Base-by-base conservation (phyloP, 2,888 invertebrate genomes). In the Frankliniella fusca region DNA sequence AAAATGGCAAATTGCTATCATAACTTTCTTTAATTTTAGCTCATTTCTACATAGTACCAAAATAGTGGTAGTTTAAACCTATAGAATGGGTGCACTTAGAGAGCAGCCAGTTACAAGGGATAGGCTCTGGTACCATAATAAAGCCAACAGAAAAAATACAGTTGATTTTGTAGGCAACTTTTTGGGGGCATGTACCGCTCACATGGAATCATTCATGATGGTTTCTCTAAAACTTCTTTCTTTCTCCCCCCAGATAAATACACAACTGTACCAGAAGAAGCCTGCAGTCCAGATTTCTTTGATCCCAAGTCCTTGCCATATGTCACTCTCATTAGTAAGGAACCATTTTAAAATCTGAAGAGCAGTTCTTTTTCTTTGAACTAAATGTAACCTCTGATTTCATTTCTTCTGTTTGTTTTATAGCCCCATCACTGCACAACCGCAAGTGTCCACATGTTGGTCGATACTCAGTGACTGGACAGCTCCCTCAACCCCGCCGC, bases 371-470 rank as follows among this genome's bases (percentile, higher is more conserved):
- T 48, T 20, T 50, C 50, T 65, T 80, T 20, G 15, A 81, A 20
- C 9, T 65, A n/a, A 38, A 48, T 81, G 28, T n/a, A 48, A 49
- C 20, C 50, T 48, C 12, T 3, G 50, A 27, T 70, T 65, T 81
- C 20, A 38, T 70, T 54, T 80, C 49, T 48, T 15, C 27, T 48
- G 61, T 28, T 5, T 2, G 2, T 84, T 82, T 89, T 89, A 0
- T 88, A 94, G 93, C 93, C 0, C 91, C 15, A 18, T 61, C 61
- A 12, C 61, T 93, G 81, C 90, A 90, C 84, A 90, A 92, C 79
- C 91, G 90, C 85, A 92, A 91, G 80, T 94, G 94, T 86, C 94
- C 94, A 0, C 91, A 93, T 85, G 87, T 92, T 76, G 94, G 94
- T 0, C 89, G 93, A 8, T 94, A 93, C 87, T 90, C 90, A 0